Evolutionary conservation across 2,113 vertebrate genomes (phyloP).

Genomic region (Brevimyrus niger): DNA sequence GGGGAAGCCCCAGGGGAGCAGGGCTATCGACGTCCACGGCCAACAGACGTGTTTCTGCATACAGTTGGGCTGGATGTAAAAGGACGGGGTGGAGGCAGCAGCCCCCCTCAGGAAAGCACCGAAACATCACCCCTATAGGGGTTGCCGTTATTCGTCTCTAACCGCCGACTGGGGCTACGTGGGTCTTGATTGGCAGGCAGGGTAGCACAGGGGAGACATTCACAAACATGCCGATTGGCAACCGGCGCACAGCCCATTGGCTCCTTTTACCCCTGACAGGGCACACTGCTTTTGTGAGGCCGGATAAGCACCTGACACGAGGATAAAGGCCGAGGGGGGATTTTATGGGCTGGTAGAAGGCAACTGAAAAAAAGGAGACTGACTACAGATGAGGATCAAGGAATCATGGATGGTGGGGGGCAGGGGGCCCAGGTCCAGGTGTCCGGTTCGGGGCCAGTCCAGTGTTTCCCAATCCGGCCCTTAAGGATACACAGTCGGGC

Average conservation of each 20-base stretch:
- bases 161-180: background rate
- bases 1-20: background rate
- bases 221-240: background rate
- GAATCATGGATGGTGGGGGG: background rate
- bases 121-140: background rate
- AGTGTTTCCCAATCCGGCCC: background rate
- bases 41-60: background rate
- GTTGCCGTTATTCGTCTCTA: background rate
- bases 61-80: background rate
- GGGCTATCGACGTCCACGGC: background rate
- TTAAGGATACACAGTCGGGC: background rate
- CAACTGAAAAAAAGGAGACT: background rate
- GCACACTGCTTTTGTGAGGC: background rate
- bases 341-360: background rate
- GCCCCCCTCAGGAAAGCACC: background rate
- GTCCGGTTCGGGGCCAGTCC: background rate
- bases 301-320: background rate
- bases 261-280: background rate
- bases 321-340: background rate
- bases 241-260: background rate
- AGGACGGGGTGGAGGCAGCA: background rate
- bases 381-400: background rate
- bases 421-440: background rate
- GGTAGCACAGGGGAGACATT: background rate
- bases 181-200: background rate